Evolutionary conservation across 53 echinoderm and acorn worm species (phyloP).

Genomic region (Apostichopus leukothele): DNA sequence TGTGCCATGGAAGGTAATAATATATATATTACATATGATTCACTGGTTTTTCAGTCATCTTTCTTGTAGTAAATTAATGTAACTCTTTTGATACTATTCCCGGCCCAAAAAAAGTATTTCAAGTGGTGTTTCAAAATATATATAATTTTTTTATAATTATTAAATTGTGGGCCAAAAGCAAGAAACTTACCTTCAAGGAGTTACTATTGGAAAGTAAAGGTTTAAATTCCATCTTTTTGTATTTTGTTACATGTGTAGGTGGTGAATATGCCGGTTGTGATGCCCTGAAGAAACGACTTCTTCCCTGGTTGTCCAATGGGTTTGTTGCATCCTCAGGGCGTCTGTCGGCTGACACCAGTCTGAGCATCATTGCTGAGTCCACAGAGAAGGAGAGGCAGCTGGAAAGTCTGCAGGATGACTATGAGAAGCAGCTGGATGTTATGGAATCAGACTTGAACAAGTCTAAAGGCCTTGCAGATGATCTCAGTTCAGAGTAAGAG

Average conservation of each 20-base stretch:
- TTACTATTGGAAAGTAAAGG: too few relatives aligned
- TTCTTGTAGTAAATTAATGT: too few relatives aligned
- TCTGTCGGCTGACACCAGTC: constrained; percentile 70
- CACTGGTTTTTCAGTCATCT: too few relatives aligned
- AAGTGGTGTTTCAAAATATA: neutral
- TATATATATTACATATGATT: too few relatives aligned
- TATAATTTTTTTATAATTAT: neutral
- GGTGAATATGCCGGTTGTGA: constrained; percentile 91
- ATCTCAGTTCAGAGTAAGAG: constrained; percentile 68
- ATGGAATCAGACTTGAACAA: constrained; percentile 81
- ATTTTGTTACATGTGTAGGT: constrained; percentile 44
- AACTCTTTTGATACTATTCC: neutral
- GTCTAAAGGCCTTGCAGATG: constrained; percentile 66
- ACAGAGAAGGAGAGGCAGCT: constrained; percentile 83
- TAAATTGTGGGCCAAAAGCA: too few relatives aligned
- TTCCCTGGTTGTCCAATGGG: constrained; percentile 83
- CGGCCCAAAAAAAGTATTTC: neutral
- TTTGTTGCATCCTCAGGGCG: constrained; percentile 54
- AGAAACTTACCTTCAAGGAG: too few relatives aligned
- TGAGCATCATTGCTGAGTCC: constrained; percentile 89
- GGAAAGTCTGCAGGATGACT: constrained; percentile 63
- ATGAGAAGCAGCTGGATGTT: constrained; percentile 75
- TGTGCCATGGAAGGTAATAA: constrained; percentile 62
- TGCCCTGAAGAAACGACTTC: constrained; percentile 80
- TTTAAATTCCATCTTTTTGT: neutral